Base-by-base conservation (phyloP, 2,113 vertebrate genomes). In the Gasterosteus aculeatus region DNA sequence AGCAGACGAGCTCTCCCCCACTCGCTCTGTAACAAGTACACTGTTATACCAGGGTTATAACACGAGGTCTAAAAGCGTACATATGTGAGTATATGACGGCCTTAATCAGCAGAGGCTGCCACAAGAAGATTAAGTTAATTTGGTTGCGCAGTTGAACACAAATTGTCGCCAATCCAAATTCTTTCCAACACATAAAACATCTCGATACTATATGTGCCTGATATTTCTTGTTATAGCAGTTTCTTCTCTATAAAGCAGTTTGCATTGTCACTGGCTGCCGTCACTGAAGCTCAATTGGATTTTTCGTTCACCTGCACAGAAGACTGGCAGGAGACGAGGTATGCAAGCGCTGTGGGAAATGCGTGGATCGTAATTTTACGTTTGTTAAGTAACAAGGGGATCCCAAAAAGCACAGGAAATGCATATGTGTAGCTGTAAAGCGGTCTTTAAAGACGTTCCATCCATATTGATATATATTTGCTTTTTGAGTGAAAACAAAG, bases 1-100 rank as follows among this genome's bases (percentile, higher is more conserved):
- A 73, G 74, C 60, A 88, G 71, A 86, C 44, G 59, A 69, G 80
- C 63, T 78, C 77, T 87, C 72, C 86, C 74, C 74, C 69, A 78
- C 41, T 59, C 59, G 4, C 31, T 31, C 62, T 72, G 46, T 69
- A 75, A 64, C 14, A 69, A 57, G 56, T 33, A 44, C 12, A 29
- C 53, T 64, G n/a, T 75, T 53, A 71, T 46, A 38, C 10, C 56
- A 9, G 22, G 41, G 9, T 22, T 62, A 47, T 8, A 61, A 54
- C 51, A 54, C n/a, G 22, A 12, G 51, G 22, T 22, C 51, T 15
- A 11, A 53, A 19, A 53, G n/a, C 3, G 9, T 4, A 6, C 18
- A 49, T 19, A n/a, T n/a, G 47, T 51, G 47, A 49, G 26, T 29
- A 54, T 59, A 42, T 16, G 0, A 79, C 58, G 46, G n/a, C 8